These are phyloP conservation scores for Paradoxurus hermaphroditus DNA, from an alignment of 2,113 vertebrate species.

Conservation along the genomic window DNA sequence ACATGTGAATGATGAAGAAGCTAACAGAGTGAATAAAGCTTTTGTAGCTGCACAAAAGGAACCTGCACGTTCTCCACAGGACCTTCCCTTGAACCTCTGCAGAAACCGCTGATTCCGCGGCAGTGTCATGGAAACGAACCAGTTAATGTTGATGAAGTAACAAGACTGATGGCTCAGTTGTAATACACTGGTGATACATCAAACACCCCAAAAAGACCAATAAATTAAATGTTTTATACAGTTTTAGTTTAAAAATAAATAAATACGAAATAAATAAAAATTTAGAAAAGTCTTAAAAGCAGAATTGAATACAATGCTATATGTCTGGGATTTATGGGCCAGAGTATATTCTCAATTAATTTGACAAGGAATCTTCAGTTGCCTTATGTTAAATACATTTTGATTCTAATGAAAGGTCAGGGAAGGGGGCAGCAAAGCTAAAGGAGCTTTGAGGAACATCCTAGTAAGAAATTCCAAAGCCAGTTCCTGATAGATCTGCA, in stretches of 20 bases:
- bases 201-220: constrained; percentile 31
- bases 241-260: constrained; percentile 71
- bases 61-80: constrained; percentile 86
- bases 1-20: constrained; percentile 90
- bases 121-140: constrained; percentile 62
- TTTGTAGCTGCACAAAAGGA: constrained; percentile 91
- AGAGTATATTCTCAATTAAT: neutral
- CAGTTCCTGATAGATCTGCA: neutral
- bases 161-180: constrained; percentile 81
- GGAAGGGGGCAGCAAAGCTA: neutral
- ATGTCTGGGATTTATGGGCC: neutral
- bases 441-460: neutral
- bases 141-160: constrained; percentile 80
- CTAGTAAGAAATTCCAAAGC: neutral
- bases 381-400: neutral
- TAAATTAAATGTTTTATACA: constrained; percentile 78
- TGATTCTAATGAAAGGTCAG: neutral
- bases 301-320: neutral
- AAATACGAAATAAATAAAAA: neutral
- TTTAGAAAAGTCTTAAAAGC: neutral
- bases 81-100: constrained; percentile 75
- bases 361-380: neutral
- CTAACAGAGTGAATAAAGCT: constrained; percentile 88
- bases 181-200: constrained; percentile 38
- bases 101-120: constrained; percentile 67